These are phyloP conservation scores for Misgurnus anguillicaudatus DNA, from an alignment of 2,113 vertebrate genomes.

Conservation along the genomic window DNA sequence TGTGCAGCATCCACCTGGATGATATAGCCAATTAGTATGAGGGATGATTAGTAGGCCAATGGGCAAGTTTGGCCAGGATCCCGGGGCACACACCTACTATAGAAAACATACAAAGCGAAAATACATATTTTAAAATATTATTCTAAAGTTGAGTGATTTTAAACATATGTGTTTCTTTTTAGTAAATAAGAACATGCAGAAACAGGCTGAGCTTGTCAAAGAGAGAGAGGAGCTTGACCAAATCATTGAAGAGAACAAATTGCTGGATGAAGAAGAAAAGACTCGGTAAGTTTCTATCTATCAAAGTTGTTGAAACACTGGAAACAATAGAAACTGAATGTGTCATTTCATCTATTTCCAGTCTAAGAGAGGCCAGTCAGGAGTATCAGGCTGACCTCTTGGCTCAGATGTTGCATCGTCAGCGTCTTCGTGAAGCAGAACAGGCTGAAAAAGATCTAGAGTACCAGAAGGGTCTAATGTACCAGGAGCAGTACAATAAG, in stretches of 20 bases:
- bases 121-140: not conserved
- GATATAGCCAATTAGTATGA: too few species aligned
- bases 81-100: too few species aligned
- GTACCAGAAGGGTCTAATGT: conserved; percentile 56
- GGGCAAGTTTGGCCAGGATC: too few species aligned
- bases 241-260: conserved; percentile 65
- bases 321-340: not conserved
- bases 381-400: conserved; percentile 76
- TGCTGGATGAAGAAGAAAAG: conserved; percentile 71
- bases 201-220: conserved; percentile 66
- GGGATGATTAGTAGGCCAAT: too few species aligned
- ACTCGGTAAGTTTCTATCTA: conserved; percentile 46
- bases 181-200: conserved; percentile 77
- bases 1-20: too few species aligned
- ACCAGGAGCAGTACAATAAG: conserved; percentile 65
- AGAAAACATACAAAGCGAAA: not conserved
- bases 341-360: conserved; percentile 54
- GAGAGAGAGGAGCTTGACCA: conserved; percentile 73
- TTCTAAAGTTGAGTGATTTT: not conserved
- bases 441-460: conserved; percentile 70
- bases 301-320: not conserved
- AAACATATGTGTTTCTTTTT: conserved; percentile 18
- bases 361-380: conserved; percentile 62
- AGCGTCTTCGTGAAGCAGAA: conserved; percentile 58
- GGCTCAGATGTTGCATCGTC: conserved; percentile 75